Base-by-base conservation (phyloP, 2,113 vertebrate species). In the Etheostoma cragini region DNA sequence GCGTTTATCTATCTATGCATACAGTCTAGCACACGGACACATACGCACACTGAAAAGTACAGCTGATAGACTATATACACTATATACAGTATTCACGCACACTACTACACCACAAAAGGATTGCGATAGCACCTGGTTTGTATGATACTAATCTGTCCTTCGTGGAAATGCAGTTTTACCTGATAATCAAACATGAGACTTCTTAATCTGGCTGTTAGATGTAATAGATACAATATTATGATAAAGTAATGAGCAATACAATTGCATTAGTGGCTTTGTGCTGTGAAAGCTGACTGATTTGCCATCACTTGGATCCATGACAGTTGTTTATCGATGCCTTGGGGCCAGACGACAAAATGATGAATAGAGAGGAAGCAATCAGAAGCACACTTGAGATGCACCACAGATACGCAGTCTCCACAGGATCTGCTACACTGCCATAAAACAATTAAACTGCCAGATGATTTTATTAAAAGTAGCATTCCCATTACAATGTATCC, bases 281-380 rank as follows among this genome's bases (percentile, higher is more conserved):
- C 62, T 50, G 77, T 69, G 79, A 86, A 85, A 86, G 70, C 87
- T 83, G 87, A 92, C 83, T 90, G 79, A 90, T 90, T 87, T 88
- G 85, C 74, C 86, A 76, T 88, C 80, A 88, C 86, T 88, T 89
- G 91, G 90, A 87, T 93, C 73, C 60, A 81, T 94, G 88, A 88
- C 89, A 93, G 90, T 90, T 90, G 87, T 94, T 93, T 94, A 94
- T 92, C 90, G 90, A 93, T 85, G 90, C 90, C 91, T 89, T n/a
- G 78, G 86, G 94, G 91, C 88, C 90, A 82, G 61, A 84, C 68
- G 86, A 91, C 89, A 93, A 89, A 86, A 80, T 89, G 86, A 89
- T 93, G 92, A 92, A 91, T 91, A 89, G 87, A 88, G 82, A 88
- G 89, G 87, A 94, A 93, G 93, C 90, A 92, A 91, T 93, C 90